Base-by-base conservation (phyloP, 2,797 vertebrate genomes). In the Pogoniulus pusillus region DNA sequence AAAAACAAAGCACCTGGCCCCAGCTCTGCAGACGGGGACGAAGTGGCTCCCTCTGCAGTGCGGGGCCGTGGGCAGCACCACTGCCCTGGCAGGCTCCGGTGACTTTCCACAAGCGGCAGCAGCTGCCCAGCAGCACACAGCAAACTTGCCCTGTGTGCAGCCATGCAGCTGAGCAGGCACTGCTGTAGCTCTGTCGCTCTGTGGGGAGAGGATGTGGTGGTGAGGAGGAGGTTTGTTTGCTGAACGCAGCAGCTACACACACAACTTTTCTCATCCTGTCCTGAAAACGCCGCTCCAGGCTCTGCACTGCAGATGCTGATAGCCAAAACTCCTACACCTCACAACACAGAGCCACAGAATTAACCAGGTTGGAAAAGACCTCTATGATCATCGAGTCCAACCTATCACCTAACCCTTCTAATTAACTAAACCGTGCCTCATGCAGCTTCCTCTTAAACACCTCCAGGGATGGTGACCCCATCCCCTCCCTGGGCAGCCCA, bases 221-320 rank as follows among this genome's bases (percentile, higher is more conserved):
- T 9, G 49, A 77, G 85, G 78, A 58, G 83, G 74, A 88, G 87
- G 76, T 83, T 82, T 60, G 89, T 85, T 94, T 94, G 66, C 54
- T 49, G 43, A 45, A 66, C 0, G 1, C 62, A 57, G 81, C 78
- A 63, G 62, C 45, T 71, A 82, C 43, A 12, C 32, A 82, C 43
- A 14, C 32, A 0, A 17, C 29, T 15, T 72, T 83, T 74, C 71
- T 84, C 27, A 39, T 57, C 69, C 37, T 45, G 30, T 20, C 17
- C 35, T 91, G 60, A 82, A 88, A 82, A 57, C 32, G 6, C 2
- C 9, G 19, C 27, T 12, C 24, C 2, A 0, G 13, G 24, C 78
- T 85, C 53, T 76, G 41, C 47, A 12, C 16, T 84, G 62, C 39
- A 29, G 68, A 24, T 73, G 39, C 20, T 19, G 30, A 24, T 22